A percentile compares a stretch with the other conserved stretches of the same genome.
Evolutionary conservation across 1,140 invertebrate species (phyloP).

Genomic region (Schlechtendalia chinensis): DNA sequence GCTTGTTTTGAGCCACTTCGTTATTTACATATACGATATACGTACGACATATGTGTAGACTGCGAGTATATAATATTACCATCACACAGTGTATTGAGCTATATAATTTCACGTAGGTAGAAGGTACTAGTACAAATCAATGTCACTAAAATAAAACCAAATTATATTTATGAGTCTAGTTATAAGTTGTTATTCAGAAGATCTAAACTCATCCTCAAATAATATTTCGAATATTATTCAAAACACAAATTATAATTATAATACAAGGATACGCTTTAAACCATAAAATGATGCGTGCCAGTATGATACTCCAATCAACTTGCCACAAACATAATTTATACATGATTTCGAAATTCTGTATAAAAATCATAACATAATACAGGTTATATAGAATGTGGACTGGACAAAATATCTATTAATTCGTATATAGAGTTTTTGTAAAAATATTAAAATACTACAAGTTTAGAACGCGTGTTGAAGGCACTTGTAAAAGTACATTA

Average conservation of each 20-base stretch:
- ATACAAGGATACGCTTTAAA: constrained; percentile 20
- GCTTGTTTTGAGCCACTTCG: no score
- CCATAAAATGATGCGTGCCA: constrained; percentile 9
- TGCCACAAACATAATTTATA: neutral
- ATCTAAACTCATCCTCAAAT: constrained; percentile 1
- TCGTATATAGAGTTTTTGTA: no score
- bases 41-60: no score
- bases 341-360: neutral
- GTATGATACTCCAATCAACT: constrained; percentile 1
- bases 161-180: no score
- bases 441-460: no score
- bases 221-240: no score
- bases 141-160: neutral
- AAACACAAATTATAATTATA: neutral
- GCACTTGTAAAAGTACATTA: no score
- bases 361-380: neutral
- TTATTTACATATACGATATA: no score
- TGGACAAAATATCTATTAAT: no score
- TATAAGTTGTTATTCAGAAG: neutral
- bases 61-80: neutral
- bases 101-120: neutral
- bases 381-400: no score
- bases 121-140: neutral
- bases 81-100: neutral
- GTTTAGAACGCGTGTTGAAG: no score